Evolutionary conservation across 30 jellyfish, hydroid and myxozoan genomes (phyloP), one percentile per base, ranked within the genome.

Genomic region (Turritopsis dohrnii): DNA sequence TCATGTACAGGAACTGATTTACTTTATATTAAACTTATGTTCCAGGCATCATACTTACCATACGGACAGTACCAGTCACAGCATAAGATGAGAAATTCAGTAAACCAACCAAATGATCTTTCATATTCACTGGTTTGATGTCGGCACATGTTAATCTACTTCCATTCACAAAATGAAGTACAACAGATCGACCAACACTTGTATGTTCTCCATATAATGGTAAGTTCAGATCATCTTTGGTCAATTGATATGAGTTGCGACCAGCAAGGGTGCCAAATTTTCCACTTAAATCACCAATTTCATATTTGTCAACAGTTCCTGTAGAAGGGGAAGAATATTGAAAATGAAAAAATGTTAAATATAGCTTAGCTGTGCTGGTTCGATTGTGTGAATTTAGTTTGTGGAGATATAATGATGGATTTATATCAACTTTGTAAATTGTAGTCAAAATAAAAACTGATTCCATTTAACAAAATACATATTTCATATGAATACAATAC

Each of bases 241-340:
- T 9, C 9, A 82, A 69, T 7, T 69, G 7, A 28, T 41, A 82
- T 71, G 28, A 28, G 22, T 18, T 13, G 30, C 71, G 41, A n/a
- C 85, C 95, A 5, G 60, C 86, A 52, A 94, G 87, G 29, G 81
- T 74, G 27, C 99, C 99, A 81, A 87, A 94, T 73, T 89, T 88
- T 66, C 96, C 96, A 80, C 96, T 88, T 54, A 94, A 53, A 66
- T 94, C 99, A 17, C 99, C 99, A 54, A 80, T 87, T 81, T 94
- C 98, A 76, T 93, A 93, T 52, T 88, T 93, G 72, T 93, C 98
- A 84, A 84, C 75, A 20, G 96, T 74, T 18, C 88, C 98, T 93
- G 86, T 52, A 65, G 72, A 25, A 72, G 23, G 22, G 13, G 60
- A 41, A 41, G 13, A 41, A 41, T 13, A 41, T 3, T 13, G 13